Evolutionary conservation across 2,888 invertebrate species (phyloP).

Genomic region (Leuctra nigra): DNA sequence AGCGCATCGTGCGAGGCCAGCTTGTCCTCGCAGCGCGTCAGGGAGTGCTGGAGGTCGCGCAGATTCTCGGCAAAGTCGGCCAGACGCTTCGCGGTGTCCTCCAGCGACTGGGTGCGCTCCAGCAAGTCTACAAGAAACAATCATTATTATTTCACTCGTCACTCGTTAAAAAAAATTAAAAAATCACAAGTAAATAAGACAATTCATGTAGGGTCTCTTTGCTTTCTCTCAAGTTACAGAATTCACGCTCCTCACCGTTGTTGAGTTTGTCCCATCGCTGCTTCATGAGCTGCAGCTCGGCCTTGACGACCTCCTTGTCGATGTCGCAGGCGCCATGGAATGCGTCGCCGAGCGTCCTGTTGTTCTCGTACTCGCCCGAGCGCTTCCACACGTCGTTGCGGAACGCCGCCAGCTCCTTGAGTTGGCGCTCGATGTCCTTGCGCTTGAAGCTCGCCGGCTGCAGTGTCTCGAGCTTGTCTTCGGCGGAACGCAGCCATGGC

Average conservation of each 20-base stretch:
- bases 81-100: conserved; percentile 73
- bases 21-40: conserved; percentile 85
- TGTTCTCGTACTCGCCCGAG: conserved; percentile 88
- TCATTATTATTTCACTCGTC: neutral
- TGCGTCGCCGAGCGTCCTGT: conserved; percentile 76
- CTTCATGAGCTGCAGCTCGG: conserved; percentile 72
- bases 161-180: no score
- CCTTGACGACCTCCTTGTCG: conserved; percentile 83
- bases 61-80: conserved; percentile 80
- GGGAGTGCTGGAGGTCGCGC: conserved; percentile 74
- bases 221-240: no score
- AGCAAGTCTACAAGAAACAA: conserved; percentile 49
- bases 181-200: neutral
- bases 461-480: conserved; percentile 72
- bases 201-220: no score
- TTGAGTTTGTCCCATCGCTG: conserved; percentile 88
- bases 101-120: conserved; percentile 69
- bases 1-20: conserved; percentile 66
- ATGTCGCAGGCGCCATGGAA: conserved; percentile 84
- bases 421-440: conserved; percentile 78
- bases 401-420: conserved; percentile 81
- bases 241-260: conserved; percentile 65
- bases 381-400: conserved; percentile 92
- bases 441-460: conserved; percentile 76
- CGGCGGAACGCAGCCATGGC: conserved; percentile 82